Base-by-base conservation (phyloP, 2,797 vertebrate genomes). In the Xenops minutus region DNA sequence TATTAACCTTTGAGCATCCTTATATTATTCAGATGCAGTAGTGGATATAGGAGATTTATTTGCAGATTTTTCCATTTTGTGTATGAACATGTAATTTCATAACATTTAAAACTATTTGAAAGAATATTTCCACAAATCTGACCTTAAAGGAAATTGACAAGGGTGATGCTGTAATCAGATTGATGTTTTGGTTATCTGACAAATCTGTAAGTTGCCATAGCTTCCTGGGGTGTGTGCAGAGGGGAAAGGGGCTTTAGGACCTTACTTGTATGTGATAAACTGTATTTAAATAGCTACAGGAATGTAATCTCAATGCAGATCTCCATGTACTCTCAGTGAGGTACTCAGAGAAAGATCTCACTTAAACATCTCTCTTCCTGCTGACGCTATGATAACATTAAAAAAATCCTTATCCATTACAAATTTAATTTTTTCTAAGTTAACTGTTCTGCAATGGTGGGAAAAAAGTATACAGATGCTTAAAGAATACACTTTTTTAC, bases 251-350 rank as follows among this genome's bases (percentile, higher is more conserved):
- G 51, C 72, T 89, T 61, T 48, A 76, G 73, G 44, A 94, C 73
- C 1, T 75, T 94, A 78, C 15, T 92, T 90, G 46, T 78, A 23
- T 69, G 39, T 88, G 88, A 80, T 95, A 93, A 95, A 79, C 26
- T 59, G 24, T 87, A 66, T 95, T 95, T 84, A 86, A 96, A 86
- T 92, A 92, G 37, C 64, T 91, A 27, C 44, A 89, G 54, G 81
- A 96, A 68, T 89, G 51, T 74, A 85, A 91, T 77, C 55, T 62
- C 26, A 54, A 5, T 84, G 87, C 75, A 90, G 77, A 79, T 63
- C 22, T 64, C 56, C 20, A 51, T 91, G 16, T 91, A 77, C 34
- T 80, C 73, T 54, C 37, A 79, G 37, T 62, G 87, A 95, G 55
- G 75, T 78, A 73, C 26, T 39, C 72, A 74, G 67, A 89, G 79